A percentile compares a stretch with the other conserved stretches of the same genome.
These are phyloP conservation scores for Trachymyrmex septentrionalis DNA, from an alignment of 1,140 invertebrate genomes.

Conservation along the genomic window DNA sequence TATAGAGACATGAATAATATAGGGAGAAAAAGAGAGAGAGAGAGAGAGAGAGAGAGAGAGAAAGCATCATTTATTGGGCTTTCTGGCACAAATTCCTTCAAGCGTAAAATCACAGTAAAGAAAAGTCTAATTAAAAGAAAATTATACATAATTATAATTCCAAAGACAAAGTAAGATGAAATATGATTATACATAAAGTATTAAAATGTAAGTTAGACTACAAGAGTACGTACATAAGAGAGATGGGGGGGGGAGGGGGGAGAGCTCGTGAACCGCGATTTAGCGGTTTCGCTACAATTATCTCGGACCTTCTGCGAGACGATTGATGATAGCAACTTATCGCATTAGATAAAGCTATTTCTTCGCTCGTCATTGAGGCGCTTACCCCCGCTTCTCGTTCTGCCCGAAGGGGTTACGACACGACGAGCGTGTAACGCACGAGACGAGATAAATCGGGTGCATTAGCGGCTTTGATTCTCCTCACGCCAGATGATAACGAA, in stretches of 20 bases:
- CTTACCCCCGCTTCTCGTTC: neutral
- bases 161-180: too few relatives aligned
- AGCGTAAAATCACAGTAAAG: too few relatives aligned
- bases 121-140: too few relatives aligned
- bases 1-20: too few relatives aligned
- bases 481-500: neutral
- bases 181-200: too few relatives aligned
- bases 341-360: slow-evolving; percentile 37
- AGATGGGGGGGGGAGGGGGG: too few relatives aligned
- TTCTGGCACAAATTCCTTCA: too few relatives aligned
- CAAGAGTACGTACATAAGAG: too few relatives aligned
- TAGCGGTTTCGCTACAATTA: slow-evolving; percentile 63
- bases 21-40: neutral
- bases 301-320: slow-evolving; percentile 47
- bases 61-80: too few relatives aligned
- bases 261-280: neutral
- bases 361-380: slow-evolving; percentile 39
- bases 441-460: slow-evolving; percentile 18
- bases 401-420: slow-evolving; percentile 38
- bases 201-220: too few relatives aligned
- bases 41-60: neutral
- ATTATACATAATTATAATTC: too few relatives aligned
- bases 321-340: slow-evolving; percentile 57
- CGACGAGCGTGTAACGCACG: neutral
- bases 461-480: neutral